A percentile compares a stretch with the other conserved stretches of the same genome.
phyloP scores from a whole-genome alignment of 2,113 vertebrate species.

The Oryzias javanicus region DNA sequence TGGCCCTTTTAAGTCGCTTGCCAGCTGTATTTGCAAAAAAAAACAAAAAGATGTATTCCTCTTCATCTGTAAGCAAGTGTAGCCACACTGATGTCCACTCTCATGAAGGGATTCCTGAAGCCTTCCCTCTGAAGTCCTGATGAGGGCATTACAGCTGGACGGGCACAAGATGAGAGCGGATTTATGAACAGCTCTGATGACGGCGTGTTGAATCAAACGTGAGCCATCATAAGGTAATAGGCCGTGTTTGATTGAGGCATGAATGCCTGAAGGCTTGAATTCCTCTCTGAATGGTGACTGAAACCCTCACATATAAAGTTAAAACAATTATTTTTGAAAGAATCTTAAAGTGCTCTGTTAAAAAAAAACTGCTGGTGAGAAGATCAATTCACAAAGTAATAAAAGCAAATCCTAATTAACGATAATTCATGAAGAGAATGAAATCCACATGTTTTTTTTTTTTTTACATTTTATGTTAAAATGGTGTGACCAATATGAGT shows the following conservation, averaged over 20 bases:
- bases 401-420: too few relatives aligned
- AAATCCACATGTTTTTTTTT: too few relatives aligned
- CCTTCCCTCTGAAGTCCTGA: constrained; percentile 66
- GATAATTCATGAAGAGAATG: too few relatives aligned
- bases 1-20: constrained; percentile 75
- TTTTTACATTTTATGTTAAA: too few relatives aligned
- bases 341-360: too few relatives aligned
- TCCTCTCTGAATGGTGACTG: constrained; percentile 7
- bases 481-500: too few relatives aligned
- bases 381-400: too few relatives aligned
- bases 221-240: constrained; percentile 44
- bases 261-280: constrained; percentile 33
- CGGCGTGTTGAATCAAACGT: constrained; percentile 55
- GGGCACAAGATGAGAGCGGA: constrained; percentile 58
- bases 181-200: constrained; percentile 34
- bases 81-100: constrained; percentile 50
- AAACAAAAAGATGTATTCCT: constrained; percentile 56
- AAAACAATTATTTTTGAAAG: too few relatives aligned
- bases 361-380: too few relatives aligned
- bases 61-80: constrained; percentile 65
- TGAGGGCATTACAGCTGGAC: constrained; percentile 53
- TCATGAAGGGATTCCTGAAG: constrained; percentile 45
- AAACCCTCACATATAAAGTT: background rate
- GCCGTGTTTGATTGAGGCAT: constrained; percentile 52
- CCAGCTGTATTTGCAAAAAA: constrained; percentile 76